A percentile compares a stretch with the other conserved stretches of the same genome.
Evolutionary conservation across 2,888 invertebrate species (phyloP).

Genomic region (Microlaimidae sp.): DNA sequence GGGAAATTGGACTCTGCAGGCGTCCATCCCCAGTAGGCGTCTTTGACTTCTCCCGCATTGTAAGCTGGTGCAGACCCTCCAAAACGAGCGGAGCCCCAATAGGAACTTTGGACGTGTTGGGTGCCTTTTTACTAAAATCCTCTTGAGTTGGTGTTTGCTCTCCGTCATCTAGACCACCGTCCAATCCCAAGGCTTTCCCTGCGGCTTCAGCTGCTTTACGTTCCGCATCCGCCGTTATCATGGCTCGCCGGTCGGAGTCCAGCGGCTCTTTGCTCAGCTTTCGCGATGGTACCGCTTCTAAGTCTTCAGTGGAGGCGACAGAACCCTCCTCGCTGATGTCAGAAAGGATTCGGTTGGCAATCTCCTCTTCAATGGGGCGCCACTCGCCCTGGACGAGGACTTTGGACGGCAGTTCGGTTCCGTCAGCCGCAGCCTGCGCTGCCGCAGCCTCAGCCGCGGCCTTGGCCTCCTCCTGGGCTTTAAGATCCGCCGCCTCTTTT

Average conservation of each 20-base stretch:
- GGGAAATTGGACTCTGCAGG: neutral
- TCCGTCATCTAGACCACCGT: neutral
- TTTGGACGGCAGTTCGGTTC: neutral
- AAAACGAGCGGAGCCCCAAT: constrained; percentile 29
- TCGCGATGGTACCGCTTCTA: neutral
- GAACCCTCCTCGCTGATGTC: constrained; percentile 29
- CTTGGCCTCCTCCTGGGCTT: neutral
- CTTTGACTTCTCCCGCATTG: too few species aligned
- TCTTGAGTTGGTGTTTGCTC: constrained; percentile 2
- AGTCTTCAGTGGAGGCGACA: neutral
- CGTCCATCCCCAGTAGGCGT: neutral
- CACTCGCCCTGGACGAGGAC: constrained; percentile 5
- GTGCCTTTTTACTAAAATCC: too few species aligned
- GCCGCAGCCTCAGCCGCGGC: neutral
- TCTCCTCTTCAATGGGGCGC: constrained; percentile 32
- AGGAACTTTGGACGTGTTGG: too few species aligned
- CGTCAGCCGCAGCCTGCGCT: neutral
- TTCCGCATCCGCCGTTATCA: neutral
- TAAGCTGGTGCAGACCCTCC: constrained; percentile 20
- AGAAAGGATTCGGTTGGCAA: constrained; percentile 33
- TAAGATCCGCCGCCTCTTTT: too few species aligned
- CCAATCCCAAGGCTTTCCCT: too few species aligned
- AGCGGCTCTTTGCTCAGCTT: neutral
- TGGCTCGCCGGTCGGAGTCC: too few species aligned
- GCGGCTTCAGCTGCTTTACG: too few species aligned